These are phyloP conservation scores for Saturnia pavonia DNA, from an alignment of 2,888 invertebrate species.

Conservation along the genomic window DNA sequence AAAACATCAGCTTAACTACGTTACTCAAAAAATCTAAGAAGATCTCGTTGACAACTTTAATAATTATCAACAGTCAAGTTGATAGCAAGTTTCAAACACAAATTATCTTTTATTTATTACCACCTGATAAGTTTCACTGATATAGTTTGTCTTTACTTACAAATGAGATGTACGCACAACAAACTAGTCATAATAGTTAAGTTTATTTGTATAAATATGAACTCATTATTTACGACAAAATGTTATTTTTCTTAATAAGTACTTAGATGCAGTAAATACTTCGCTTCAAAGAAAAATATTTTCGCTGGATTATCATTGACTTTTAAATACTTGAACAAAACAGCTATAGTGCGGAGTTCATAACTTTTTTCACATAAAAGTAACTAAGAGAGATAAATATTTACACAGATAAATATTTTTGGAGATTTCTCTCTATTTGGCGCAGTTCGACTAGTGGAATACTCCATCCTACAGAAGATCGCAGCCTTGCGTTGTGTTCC, in stretches of 20 bases:
- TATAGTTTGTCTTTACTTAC: neutral
- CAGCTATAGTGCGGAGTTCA: neutral
- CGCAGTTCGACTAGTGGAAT: no score
- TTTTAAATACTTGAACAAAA: slow-evolving; percentile 1
- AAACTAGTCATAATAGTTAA: neutral
- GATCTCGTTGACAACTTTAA: neutral
- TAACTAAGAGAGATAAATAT: no score
- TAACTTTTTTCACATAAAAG: neutral
- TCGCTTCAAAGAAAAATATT: neutral
- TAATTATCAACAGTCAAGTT: neutral
- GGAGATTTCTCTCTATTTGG: no score
- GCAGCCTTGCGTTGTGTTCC: no score
- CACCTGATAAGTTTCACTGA: neutral
- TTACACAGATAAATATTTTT: no score
- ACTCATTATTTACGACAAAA: slow-evolving; percentile 1
- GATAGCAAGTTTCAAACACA: neutral
- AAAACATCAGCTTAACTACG: neutral
- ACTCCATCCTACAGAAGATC: no score
- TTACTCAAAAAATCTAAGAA: neutral
- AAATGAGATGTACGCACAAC: neutral
- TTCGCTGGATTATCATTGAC: neutral
- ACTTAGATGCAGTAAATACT: neutral
- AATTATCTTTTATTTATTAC: neutral
- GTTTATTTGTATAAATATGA: neutral
- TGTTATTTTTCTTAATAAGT: neutral